Percentiles rank a stretch among this genome's conserved stretches.
Evolutionary conservation across 1,140 invertebrate genomes (phyloP).

Genomic region (silkworm (Bombyx mori)): DNA sequence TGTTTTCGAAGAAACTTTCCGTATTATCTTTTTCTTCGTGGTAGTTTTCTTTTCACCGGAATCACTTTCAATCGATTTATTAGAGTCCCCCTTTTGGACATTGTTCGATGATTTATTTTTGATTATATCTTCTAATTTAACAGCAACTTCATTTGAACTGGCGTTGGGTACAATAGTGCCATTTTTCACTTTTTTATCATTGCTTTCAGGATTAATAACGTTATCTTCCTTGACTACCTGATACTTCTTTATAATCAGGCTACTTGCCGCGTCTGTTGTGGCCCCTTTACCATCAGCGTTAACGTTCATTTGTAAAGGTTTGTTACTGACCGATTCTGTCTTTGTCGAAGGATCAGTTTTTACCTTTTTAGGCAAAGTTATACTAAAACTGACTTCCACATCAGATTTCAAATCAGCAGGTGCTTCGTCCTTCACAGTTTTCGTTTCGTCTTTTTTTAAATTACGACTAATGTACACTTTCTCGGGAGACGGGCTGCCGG

Average conservation of each 20-base stretch:
- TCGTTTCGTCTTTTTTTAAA: slow-evolving; percentile 33
- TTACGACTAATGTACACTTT: slow-evolving; percentile 47
- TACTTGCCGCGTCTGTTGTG: slow-evolving; percentile 35
- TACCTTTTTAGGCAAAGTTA: slow-evolving; percentile 59
- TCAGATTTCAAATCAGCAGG: slow-evolving; percentile 42
- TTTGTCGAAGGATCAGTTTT: slow-evolving; percentile 23
- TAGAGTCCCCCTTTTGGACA: slow-evolving; percentile 22
- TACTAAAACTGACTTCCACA: slow-evolving; percentile 65
- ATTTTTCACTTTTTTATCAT: slow-evolving; percentile 24
- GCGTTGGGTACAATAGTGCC: slow-evolving; percentile 22
- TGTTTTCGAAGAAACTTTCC: slow-evolving; percentile 58
- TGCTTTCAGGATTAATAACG: slow-evolving; percentile 16
- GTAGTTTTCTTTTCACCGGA: slow-evolving; percentile 47
- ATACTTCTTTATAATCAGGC: slow-evolving; percentile 58
- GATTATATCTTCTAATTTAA: slow-evolving; percentile 15
- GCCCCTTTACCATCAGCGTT: slow-evolving; percentile 33
- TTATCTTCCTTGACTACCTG: slow-evolving; percentile 34
- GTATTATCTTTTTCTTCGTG: slow-evolving; percentile 70
- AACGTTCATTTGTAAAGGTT: slow-evolving; percentile 8
- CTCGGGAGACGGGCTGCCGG: slow-evolving; percentile 56
- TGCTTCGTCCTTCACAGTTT: slow-evolving; percentile 21
- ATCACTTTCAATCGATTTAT: slow-evolving; percentile 38
- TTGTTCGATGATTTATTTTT: slow-evolving; percentile 10
- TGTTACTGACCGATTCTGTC: slow-evolving; percentile 23
- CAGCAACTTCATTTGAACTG: slow-evolving; percentile 9